phyloP scores from a whole-genome alignment of 1,140 invertebrate genomes.

The Rhagoletis zephyria region DNA sequence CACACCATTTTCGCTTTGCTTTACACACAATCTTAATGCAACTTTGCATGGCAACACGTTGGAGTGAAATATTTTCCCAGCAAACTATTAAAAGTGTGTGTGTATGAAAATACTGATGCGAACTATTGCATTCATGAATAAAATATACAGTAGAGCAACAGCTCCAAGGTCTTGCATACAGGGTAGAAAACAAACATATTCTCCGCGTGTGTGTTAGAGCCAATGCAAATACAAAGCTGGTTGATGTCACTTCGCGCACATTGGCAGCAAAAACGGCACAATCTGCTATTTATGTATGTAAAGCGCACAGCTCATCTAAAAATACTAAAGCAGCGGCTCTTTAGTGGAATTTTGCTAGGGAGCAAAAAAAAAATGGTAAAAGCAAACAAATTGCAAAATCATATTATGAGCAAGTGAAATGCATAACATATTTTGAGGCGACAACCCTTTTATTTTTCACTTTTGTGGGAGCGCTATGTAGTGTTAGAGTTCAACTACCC shows the following conservation, averaged over 20 bases:
- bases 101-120: not conserved
- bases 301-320: not conserved
- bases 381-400: constrained; percentile 38
- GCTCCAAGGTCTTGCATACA: not conserved
- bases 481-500: too few species aligned
- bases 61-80: not conserved
- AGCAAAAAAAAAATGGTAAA: not conserved
- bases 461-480: too few species aligned
- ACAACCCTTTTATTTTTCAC: not conserved
- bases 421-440: constrained; percentile 38
- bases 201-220: not conserved
- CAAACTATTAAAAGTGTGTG: not conserved
- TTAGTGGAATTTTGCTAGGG: not conserved
- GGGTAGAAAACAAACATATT: not conserved
- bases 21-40: not conserved
- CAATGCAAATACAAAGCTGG: not conserved
- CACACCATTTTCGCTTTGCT: not conserved
- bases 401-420: constrained; percentile 43
- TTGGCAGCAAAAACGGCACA: not conserved
- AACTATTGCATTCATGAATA: constrained; percentile 12
- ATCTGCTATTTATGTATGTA: not conserved
- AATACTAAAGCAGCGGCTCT: not conserved
- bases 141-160: not conserved
- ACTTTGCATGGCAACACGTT: not conserved
- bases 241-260: not conserved